Percentiles rank a stretch among this genome's conserved stretches.
phyloP scores from a whole-genome alignment of 2,113 vertebrate species.

The Cyanoderma ruficeps region DNA sequence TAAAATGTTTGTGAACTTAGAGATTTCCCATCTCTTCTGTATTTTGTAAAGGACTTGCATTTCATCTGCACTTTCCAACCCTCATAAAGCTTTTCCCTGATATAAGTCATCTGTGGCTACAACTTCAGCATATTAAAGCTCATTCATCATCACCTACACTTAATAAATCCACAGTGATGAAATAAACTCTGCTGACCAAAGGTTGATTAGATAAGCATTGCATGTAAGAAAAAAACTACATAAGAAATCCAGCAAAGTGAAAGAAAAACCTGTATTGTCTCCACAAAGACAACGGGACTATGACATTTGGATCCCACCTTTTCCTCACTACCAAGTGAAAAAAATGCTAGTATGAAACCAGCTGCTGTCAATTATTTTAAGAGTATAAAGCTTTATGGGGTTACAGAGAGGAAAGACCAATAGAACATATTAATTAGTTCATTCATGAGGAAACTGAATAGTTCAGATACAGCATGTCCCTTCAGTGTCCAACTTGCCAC shows the following conservation, averaged over 20 bases:
- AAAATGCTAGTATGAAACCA: not conserved
- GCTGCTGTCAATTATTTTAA: slow-evolving; percentile 3
- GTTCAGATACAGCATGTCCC: not conserved
- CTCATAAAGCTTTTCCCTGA: not conserved
- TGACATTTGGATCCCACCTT: not conserved
- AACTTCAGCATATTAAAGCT: not conserved
- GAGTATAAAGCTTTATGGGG: not conserved
- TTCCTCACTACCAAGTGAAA: not conserved
- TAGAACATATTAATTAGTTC: not conserved
- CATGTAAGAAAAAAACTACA: not conserved
- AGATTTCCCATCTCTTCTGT: not conserved
- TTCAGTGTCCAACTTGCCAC: not conserved
- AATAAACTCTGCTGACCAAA: not conserved
- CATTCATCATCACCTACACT: not conserved
- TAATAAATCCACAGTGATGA: not conserved
- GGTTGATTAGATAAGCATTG: not conserved
- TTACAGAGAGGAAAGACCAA: not conserved
- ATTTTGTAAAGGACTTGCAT: not conserved
- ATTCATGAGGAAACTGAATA: not conserved
- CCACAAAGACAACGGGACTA: not conserved
- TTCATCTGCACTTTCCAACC: not conserved
- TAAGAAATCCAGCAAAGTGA: not conserved
- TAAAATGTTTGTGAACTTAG: not conserved
- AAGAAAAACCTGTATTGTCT: not conserved
- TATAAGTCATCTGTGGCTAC: not conserved